phyloP scores from a whole-genome alignment of 1,140 invertebrate species.

The Drosophila punjabiensis region DNA sequence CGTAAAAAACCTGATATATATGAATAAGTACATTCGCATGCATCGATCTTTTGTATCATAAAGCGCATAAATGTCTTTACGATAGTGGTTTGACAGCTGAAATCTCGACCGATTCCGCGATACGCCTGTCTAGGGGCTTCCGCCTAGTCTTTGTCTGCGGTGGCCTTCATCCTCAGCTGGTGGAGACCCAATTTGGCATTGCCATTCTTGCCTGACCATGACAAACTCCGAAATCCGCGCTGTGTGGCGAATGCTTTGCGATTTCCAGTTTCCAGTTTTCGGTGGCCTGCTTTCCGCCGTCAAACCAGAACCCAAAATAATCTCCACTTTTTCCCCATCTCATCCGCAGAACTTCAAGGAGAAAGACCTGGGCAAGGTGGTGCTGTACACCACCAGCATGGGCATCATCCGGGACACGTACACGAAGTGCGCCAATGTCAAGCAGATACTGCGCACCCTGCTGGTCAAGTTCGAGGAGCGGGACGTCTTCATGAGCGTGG shows the following conservation, averaged over 20 bases:
- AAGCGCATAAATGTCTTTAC: neutral
- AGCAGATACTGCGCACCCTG: constrained; percentile 96
- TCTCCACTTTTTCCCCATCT: constrained; percentile 18
- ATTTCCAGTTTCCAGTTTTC: constrained; percentile 71
- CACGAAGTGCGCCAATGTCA: constrained; percentile 95
- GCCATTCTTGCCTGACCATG: constrained; percentile 57
- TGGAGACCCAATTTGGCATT: constrained; percentile 47
- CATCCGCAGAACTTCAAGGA: constrained; percentile 92
- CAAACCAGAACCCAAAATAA: constrained; percentile 63
- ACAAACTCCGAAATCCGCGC: constrained; percentile 54
- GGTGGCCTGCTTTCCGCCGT: constrained; percentile 66
- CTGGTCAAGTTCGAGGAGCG: constrained; percentile 97
- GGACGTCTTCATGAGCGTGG: constrained; percentile 96
- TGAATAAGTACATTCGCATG: neutral
- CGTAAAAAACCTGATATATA: neutral
- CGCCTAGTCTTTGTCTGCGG: constrained; percentile 36
- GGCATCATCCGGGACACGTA: constrained; percentile 95
- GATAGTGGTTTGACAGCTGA: constrained; percentile 9
- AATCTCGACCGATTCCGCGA: constrained; percentile 7
- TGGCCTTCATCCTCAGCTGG: constrained; percentile 47
- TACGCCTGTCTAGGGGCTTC: constrained; percentile 20
- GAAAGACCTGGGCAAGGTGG: constrained; percentile 95
- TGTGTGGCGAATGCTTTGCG: constrained; percentile 72
- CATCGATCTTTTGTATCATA: neutral
- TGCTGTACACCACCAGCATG: constrained; percentile 97